phyloP scores from a whole-genome alignment of 2,113 vertebrate species.

The Pantherophis guttatus region DNA sequence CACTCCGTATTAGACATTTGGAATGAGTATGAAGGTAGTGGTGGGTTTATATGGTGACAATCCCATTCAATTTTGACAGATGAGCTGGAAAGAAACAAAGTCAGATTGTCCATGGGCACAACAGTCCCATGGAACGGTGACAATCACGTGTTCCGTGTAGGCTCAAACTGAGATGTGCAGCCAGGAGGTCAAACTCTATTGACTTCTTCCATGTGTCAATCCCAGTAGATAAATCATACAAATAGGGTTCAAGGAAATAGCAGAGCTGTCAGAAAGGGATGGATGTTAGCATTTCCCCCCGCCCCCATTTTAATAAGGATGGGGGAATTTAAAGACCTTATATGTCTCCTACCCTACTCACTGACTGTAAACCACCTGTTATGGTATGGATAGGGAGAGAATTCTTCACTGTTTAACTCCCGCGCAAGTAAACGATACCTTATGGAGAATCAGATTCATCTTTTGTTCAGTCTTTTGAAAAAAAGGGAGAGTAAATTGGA shows the following conservation, averaged over 20 bases:
- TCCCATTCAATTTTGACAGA: background rate
- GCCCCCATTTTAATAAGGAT: background rate
- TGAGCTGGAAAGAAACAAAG: background rate
- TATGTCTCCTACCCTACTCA: background rate
- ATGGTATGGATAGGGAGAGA: background rate
- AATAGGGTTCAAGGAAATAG: background rate
- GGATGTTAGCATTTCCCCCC: background rate
- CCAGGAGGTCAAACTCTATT: background rate
- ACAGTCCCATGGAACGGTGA: background rate
- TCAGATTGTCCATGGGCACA: background rate
- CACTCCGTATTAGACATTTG: background rate
- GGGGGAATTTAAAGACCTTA: background rate
- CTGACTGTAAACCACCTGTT: background rate
- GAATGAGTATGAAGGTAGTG: background rate
- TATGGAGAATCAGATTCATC: background rate
- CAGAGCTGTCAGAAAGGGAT: background rate
- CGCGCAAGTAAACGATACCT: background rate
- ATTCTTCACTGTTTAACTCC: background rate
- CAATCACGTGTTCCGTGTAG: background rate
- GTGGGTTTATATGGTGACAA: background rate
- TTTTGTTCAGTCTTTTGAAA: background rate
- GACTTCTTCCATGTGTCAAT: background rate
- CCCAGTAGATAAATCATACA: background rate
- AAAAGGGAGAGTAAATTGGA: background rate
- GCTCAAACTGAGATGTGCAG: background rate